Evolutionary conservation across 2,797 vertebrate species (phyloP).

Genomic region (Scarus forsteni): DNA sequence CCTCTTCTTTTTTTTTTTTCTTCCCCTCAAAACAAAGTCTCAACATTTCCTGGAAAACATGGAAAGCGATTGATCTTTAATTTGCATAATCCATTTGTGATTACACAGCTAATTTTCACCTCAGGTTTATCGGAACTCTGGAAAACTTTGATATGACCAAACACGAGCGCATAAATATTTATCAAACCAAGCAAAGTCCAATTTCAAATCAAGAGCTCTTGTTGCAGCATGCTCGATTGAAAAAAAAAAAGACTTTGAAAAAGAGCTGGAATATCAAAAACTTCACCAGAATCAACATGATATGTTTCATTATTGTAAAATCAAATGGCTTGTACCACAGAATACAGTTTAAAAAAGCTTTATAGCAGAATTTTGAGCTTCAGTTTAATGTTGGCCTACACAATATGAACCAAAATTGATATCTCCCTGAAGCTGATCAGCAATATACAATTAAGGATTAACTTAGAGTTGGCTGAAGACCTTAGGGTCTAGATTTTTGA

Average conservation of each 20-base stretch:
- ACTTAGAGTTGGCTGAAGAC: too few species aligned
- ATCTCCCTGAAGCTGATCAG: too few species aligned
- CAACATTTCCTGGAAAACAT: constrained; percentile 63
- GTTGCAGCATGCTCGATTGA: constrained; percentile 20
- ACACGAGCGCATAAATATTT: constrained; percentile 55
- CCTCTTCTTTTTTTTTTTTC: constrained; percentile 26
- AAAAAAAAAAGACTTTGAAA: constrained; percentile 18
- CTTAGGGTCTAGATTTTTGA: too few species aligned
- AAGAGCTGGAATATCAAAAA: constrained; percentile 8
- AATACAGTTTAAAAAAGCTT: constrained; percentile 29
- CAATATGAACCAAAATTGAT: too few species aligned
- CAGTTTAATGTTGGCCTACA: too few species aligned
- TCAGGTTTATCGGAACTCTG: constrained; percentile 63
- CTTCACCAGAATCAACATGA: background rate
- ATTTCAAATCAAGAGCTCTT: constrained; percentile 56
- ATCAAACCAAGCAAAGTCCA: constrained; percentile 49
- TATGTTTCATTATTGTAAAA: constrained; percentile 41
- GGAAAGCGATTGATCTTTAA: constrained; percentile 77
- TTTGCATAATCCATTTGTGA: constrained; percentile 82
- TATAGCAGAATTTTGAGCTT: background rate
- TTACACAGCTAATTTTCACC: constrained; percentile 72
- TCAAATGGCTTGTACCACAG: constrained; percentile 38
- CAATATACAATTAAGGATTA: too few species aligned
- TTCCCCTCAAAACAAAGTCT: constrained; percentile 58
- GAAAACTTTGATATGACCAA: constrained; percentile 72